A percentile compares a stretch with the other conserved stretches of the same genome.
Evolutionary conservation across 2,113 vertebrate genomes (phyloP).

Genomic region (Willisornis vidua): DNA sequence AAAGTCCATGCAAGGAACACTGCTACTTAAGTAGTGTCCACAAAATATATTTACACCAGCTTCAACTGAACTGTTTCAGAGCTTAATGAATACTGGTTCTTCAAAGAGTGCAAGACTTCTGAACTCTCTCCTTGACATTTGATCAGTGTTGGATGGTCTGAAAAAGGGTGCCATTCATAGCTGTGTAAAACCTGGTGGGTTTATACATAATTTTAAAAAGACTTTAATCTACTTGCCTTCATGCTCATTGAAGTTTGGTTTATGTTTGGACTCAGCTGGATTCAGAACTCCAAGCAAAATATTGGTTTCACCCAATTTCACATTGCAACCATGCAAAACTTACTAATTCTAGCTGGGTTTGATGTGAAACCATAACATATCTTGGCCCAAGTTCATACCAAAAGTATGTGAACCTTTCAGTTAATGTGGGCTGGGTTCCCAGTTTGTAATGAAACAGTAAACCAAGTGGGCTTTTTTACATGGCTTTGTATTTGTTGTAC

Average conservation of each 20-base stretch:
- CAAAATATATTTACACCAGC: background rate
- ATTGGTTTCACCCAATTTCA: constrained; percentile 28
- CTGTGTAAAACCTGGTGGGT: background rate
- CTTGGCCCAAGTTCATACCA: background rate
- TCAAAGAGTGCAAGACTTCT: background rate
- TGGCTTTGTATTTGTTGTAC: background rate
- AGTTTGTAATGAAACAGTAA: constrained; percentile 2
- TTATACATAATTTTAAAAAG: background rate
- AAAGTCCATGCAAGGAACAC: background rate
- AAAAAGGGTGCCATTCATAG: background rate
- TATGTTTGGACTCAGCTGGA: background rate
- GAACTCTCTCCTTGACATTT: background rate
- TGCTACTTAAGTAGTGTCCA: background rate
- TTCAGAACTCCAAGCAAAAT: background rate
- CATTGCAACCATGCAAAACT: background rate
- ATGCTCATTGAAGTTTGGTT: background rate
- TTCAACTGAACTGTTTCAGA: background rate
- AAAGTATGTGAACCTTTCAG: background rate
- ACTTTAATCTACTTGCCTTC: background rate
- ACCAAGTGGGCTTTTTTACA: background rate
- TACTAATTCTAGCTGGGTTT: background rate
- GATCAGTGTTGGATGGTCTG: background rate
- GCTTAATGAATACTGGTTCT: background rate
- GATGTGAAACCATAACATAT: constrained; percentile 3
- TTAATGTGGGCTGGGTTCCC: background rate